Percentiles rank a stretch among this genome's conserved stretches.
Evolutionary conservation across 2,797 vertebrate genomes (phyloP).

Genomic region (Oceanodroma leucorhoa): DNA sequence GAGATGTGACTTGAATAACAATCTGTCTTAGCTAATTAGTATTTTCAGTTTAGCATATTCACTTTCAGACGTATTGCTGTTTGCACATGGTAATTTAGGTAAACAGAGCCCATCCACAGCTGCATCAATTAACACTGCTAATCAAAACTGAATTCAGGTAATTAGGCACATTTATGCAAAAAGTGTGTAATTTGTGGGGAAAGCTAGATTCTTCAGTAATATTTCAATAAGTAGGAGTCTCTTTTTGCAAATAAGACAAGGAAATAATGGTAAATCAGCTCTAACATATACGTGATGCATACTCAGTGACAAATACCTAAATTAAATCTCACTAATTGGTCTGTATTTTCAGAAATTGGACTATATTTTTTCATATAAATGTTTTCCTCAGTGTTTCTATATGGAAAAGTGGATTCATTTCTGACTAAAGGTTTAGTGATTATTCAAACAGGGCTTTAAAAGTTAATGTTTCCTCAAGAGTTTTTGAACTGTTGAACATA

Average conservation of each 20-base stretch:
- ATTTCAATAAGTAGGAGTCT: slow-evolving; percentile 76
- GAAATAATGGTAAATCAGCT: slow-evolving; percentile 67
- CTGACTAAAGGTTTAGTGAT: slow-evolving; percentile 33
- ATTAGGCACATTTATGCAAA: slow-evolving; percentile 87
- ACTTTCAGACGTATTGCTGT: slow-evolving; percentile 85
- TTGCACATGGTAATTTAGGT: slow-evolving; percentile 88
- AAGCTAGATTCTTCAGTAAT: slow-evolving; percentile 78
- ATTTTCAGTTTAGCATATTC: slow-evolving; percentile 86
- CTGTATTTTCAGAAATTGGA: slow-evolving; percentile 73
- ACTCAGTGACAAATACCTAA: slow-evolving; percentile 71
- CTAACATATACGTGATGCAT: slow-evolving; percentile 60
- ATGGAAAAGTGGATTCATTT: slow-evolving; percentile 37
- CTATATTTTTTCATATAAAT: slow-evolving; percentile 58
- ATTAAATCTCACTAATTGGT: slow-evolving; percentile 77
- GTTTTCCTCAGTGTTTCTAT: slow-evolving; percentile 64
- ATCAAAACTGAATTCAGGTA: slow-evolving; percentile 89
- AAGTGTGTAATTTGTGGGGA: slow-evolving; percentile 79
- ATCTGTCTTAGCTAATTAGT: slow-evolving; percentile 85
- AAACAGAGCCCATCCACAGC: slow-evolving; percentile 86
- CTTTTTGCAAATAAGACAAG: slow-evolving; percentile 72
- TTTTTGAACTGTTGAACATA: slow-evolving; percentile 16
- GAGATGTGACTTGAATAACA: slow-evolving; percentile 85
- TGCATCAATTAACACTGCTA: slow-evolving; percentile 89
- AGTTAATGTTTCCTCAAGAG: slow-evolving; percentile 51
- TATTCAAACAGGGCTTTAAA: slow-evolving; percentile 37